These are phyloP conservation scores for Zenarchopterus dispar DNA, from an alignment of 2,797 vertebrate species.

Conservation along the genomic window DNA sequence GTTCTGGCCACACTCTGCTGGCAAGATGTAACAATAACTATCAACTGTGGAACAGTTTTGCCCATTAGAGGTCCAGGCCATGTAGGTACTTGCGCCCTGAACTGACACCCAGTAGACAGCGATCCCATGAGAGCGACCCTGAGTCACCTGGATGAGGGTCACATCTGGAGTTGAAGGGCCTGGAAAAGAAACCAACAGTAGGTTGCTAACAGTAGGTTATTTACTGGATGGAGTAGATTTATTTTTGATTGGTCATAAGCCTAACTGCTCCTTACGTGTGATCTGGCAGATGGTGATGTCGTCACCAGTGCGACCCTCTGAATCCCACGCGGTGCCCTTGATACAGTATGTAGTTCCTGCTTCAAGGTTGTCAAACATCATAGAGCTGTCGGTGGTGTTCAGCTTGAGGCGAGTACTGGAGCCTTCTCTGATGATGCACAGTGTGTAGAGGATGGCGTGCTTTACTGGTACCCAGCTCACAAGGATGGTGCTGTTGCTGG, in stretches of 20 bases:
- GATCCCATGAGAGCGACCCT: conserved; percentile 74
- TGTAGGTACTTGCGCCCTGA: conserved; percentile 83
- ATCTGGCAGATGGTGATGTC: conserved; percentile 87
- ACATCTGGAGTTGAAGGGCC: conserved; percentile 84
- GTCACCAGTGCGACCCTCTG: conserved; percentile 85
- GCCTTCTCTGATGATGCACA: conserved; percentile 85
- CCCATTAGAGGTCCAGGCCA: conserved; percentile 67
- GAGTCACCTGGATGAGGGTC: conserved; percentile 69
- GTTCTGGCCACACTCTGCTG: conserved; percentile 85
- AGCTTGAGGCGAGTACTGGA: conserved; percentile 81
- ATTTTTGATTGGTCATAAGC: neutral
- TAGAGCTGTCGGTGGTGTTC: conserved; percentile 82
- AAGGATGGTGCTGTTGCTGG: conserved; percentile 77
- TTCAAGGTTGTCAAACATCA: conserved; percentile 81
- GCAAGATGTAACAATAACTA: conserved; percentile 79
- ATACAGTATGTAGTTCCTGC: conserved; percentile 88
- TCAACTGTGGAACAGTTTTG: conserved; percentile 77
- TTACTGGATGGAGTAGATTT: neutral
- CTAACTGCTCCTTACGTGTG: conserved; percentile 84
- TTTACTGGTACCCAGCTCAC: conserved; percentile 85
- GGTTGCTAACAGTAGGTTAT: neutral
- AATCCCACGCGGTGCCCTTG: conserved; percentile 88
- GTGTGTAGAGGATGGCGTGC: conserved; percentile 84
- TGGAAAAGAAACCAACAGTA: conserved; percentile 52
- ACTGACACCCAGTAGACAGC: conserved; percentile 79